Base-by-base conservation (phyloP, 1,140 invertebrate genomes). In the Bombyx mori region DNA sequence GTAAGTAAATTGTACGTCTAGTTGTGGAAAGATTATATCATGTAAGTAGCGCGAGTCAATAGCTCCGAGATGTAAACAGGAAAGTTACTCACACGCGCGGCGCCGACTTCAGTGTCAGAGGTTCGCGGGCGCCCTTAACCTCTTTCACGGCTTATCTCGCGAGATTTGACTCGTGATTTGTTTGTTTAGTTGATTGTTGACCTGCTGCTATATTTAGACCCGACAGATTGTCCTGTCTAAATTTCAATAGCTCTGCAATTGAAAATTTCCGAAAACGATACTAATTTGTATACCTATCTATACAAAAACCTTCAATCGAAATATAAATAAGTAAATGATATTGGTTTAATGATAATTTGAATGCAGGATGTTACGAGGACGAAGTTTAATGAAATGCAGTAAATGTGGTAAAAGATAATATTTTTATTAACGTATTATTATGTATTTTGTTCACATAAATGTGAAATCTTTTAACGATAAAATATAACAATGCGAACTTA, bases 401-500 rank as follows among this genome's bases (percentile, higher is more conserved):
- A 79, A 18, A 79, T 85, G 72, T 56, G 60, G 64, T 73, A 71
- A 60, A 69, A 73, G 70, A 68, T 63, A 78, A 73, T 76, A 72
- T 82, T 77, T 69, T 78, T 78, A 79, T 87, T 78, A 77, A 80
- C 72, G 79, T 79, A 78, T 68, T 81, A 68, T 79, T 73, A 71
- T 73, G 69, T 72, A 69, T 60, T 66, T 71, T 71, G 66, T 84
- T 79, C 81, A 84, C 81, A 69, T 61, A 62, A 57, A 49, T 65
- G 82, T 87, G 80, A 86, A 83, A 78, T 81, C 71, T 79, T 83
- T 86, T 82, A 85, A 87, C 80, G 79, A 85, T 75, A 82, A 82
- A 84, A 80, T 80, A 85, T 85, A 87, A 87, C 84, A 87, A 87
- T 73, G 57, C 71, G 84, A 84, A 78, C 79, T 73, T 62, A 58